phyloP scores from a whole-genome alignment of 53 echinoderm and acorn worm genomes.

The Henricia sp. region DNA sequence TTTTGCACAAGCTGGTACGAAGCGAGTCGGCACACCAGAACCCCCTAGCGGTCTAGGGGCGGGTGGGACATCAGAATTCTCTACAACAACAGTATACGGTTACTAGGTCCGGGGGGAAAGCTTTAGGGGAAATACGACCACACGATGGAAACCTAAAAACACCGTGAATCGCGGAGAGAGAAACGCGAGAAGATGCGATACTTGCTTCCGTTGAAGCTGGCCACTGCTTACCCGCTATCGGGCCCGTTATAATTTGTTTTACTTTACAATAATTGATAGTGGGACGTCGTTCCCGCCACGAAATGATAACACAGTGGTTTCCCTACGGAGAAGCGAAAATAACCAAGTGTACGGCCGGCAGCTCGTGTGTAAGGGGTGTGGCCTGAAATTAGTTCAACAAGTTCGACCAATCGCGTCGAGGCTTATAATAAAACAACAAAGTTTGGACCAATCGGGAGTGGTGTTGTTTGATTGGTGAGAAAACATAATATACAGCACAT shows the following conservation, averaged over 20 bases:
- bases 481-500: too few relatives aligned
- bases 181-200: constrained; percentile 38
- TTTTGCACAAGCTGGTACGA: not conserved
- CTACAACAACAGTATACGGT: constrained; percentile 58
- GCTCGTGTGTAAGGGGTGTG: not conserved
- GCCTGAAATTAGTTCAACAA: not conserved
- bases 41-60: constrained; percentile 19
- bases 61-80: constrained; percentile 49
- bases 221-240: constrained; percentile 26
- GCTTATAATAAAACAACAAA: not conserved
- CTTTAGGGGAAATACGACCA: constrained; percentile 9
- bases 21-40: constrained; percentile 8
- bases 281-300: constrained; percentile 7
- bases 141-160: not conserved
- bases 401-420: not conserved
- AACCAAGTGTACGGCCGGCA: not conserved
- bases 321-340: not conserved
- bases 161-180: not conserved
- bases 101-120: constrained; percentile 24
- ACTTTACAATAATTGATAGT: constrained; percentile 59
- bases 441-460: too few relatives aligned
- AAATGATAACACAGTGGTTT: constrained; percentile 25
- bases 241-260: constrained; percentile 62
- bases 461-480: too few relatives aligned
- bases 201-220: constrained; percentile 3